Base-by-base conservation (phyloP, 2,113 vertebrate genomes). In the Spea bombifrons region DNA sequence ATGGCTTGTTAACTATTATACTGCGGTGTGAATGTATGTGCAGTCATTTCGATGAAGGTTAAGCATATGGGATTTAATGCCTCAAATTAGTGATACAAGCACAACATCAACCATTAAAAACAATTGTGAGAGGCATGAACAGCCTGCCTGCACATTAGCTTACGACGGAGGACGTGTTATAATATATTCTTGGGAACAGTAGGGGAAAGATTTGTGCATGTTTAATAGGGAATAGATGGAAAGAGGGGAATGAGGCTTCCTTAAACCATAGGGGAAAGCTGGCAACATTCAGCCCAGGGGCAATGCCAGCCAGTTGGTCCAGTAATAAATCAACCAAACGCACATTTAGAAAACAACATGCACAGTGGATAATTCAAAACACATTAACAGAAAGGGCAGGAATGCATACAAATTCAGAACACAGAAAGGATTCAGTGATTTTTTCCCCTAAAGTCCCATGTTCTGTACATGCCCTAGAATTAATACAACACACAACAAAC, bases 61-160 rank as follows among this genome's bases (percentile, higher is more conserved):
- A 69, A 48, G 66, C 13, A 76, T 61, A 59, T 43, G 47, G 65
- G 43, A n/a, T 76, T 66, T 68, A 76, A 69, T 69, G 57, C 66
- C 61, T 45, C 57, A 63, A 55, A 77, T 70, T 70, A 77, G 17
- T 63, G 75, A 77, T 71, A 67, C 68, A 53, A 61, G 53, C 53
- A 7, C 55, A 71, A 55, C 66, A 68, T 50, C 57, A 69, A 66
- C 53, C 67, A 70, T 69, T 12, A 17, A 71, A 69, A 71, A 46
- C 50, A 77, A 70, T 70, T 77, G 66, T 77, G 55, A 63, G 55
- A n/a, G 70, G 75, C 70, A 77, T 77, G 75, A 70, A 77, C 66
- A 63, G 75, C 75, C 75, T 77, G 75, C 55, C 75, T 30, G 30
- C 30, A 70, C 67, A 69, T 77, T 70, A 71, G 75, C 17, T 77